Evolutionary conservation across 30 jellyfish, hydroid and myxozoan genomes (phyloP).

Genomic region (Aurelia sp.): DNA sequence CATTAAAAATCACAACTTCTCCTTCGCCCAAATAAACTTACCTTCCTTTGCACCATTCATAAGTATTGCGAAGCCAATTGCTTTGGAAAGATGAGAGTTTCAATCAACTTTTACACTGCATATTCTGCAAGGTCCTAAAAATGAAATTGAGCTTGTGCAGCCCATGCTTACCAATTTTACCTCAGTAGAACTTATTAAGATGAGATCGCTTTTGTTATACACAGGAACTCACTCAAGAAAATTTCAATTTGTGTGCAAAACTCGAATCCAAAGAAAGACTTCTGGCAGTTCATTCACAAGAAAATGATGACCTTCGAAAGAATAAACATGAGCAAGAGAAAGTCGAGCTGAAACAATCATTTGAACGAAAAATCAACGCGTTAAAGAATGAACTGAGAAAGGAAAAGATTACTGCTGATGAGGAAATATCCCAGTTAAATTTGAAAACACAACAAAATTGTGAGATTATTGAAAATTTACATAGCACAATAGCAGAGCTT

Average conservation of each 20-base stretch:
- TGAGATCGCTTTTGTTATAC: too few species aligned
- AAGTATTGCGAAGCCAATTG: too few species aligned
- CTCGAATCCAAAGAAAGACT: constrained; percentile 45
- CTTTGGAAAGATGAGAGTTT: too few species aligned
- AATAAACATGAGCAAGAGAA: constrained; percentile 33
- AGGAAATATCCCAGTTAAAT: constrained; percentile 41
- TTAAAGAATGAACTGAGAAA: constrained; percentile 43
- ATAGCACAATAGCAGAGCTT: constrained; percentile 4
- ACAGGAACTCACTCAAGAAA: constrained; percentile 59
- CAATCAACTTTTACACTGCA: too few species aligned
- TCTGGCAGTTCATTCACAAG: constrained; percentile 46
- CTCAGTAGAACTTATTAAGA: too few species aligned
- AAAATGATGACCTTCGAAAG: constrained; percentile 26
- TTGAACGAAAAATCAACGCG: constrained; percentile 36
- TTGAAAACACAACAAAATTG: constrained; percentile 38
- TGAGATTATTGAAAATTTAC: constrained; percentile 42
- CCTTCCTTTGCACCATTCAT: too few species aligned
- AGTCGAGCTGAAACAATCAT: neutral
- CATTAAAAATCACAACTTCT: too few species aligned
- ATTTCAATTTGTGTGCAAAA: constrained; percentile 31
- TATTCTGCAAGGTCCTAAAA: too few species aligned
- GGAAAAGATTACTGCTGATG: constrained; percentile 21
- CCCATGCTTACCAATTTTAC: too few species aligned
- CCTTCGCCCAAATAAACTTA: too few species aligned
- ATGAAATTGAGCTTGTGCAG: too few species aligned